A percentile compares a stretch with the other conserved stretches of the same genome.
Conservation (phyloP, 2,113 vertebrate genomes). For the Ia io region DNA sequence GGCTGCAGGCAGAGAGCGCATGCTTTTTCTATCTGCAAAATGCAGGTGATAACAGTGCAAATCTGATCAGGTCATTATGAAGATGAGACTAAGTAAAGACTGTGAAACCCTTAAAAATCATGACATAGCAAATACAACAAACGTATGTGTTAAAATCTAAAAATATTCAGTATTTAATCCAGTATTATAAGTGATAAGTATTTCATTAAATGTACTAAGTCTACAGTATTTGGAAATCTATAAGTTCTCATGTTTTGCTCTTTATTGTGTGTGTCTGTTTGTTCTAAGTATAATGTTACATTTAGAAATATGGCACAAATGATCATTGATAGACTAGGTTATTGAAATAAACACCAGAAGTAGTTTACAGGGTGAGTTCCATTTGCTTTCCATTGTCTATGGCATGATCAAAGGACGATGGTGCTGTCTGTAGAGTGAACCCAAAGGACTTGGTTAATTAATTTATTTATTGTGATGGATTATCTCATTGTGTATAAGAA, state of each 20-base stretch:
- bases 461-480: neutral
- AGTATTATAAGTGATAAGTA: neutral
- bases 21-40: constrained; percentile 23
- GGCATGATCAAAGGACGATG: neutral
- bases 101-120: neutral
- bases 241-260: neutral
- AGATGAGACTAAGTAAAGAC: neutral
- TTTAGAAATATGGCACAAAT: neutral
- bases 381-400: neutral
- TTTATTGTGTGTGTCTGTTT: neutral
- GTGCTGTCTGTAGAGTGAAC: neutral
- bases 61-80: neutral
- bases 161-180: neutral
- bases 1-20: neutral
- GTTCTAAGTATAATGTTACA: neutral
- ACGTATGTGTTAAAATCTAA: neutral
- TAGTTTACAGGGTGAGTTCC: neutral
- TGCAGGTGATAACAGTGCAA: neutral
- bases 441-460: neutral
- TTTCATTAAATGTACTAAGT: neutral
- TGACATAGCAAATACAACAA: neutral
- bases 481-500: neutral
- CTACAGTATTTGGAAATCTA: neutral
- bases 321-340: neutral
- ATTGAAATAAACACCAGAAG: neutral